A percentile compares a stretch with the other conserved stretches of the same genome.
phyloP scores from a whole-genome alignment of 2,113 vertebrate genomes.

The Protobothrops flavoviridis region DNA sequence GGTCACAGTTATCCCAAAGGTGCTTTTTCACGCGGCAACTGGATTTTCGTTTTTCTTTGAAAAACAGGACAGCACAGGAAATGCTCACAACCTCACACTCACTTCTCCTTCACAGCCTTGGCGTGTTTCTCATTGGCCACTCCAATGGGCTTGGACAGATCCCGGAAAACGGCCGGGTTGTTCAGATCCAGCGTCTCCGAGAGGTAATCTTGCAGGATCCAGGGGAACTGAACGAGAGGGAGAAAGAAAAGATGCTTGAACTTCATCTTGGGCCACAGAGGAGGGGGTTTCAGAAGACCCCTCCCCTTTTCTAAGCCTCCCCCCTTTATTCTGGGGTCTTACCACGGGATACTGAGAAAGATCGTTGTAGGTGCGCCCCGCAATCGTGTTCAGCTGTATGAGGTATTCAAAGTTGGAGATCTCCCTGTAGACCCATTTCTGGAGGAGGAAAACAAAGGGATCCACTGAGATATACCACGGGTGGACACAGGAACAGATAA shows the following conservation, averaged over 20 bases:
- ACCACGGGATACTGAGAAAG: conserved; percentile 98
- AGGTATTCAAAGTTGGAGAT: conserved; percentile 99
- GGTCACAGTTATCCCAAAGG: too few species aligned
- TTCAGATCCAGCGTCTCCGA: conserved; percentile 86
- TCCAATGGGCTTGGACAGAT: conserved; percentile 95
- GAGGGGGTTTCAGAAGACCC: too few species aligned
- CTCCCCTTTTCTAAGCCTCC: rapidly evolving
- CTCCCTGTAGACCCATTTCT: conserved; percentile 97
- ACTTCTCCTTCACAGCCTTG: conserved; percentile 94
- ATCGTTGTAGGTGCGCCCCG: conserved; percentile 95
- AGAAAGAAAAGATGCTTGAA: rapidly evolving
- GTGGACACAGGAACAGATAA: background rate
- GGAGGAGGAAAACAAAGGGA: conserved; percentile 14
- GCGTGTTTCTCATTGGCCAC: conserved; percentile 93
- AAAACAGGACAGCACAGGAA: background rate
- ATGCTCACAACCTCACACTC: conserved; percentile 39
- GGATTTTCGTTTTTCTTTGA: too few species aligned
- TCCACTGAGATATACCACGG: too few species aligned
- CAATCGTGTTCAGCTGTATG: conserved; percentile 97
- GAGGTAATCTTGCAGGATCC: conserved; percentile 90
- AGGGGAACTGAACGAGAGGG: conserved; percentile 81
- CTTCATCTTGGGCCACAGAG: too few species aligned
- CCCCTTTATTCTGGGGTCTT: conserved; percentile 42
- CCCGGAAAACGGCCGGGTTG: conserved; percentile 85
- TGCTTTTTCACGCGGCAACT: too few species aligned